A percentile compares a stretch with the other conserved stretches of the same genome.
These are phyloP conservation scores for Meghimatium bilineatum DNA, from an alignment of 2,888 invertebrate genomes.

Conservation along the genomic window DNA sequence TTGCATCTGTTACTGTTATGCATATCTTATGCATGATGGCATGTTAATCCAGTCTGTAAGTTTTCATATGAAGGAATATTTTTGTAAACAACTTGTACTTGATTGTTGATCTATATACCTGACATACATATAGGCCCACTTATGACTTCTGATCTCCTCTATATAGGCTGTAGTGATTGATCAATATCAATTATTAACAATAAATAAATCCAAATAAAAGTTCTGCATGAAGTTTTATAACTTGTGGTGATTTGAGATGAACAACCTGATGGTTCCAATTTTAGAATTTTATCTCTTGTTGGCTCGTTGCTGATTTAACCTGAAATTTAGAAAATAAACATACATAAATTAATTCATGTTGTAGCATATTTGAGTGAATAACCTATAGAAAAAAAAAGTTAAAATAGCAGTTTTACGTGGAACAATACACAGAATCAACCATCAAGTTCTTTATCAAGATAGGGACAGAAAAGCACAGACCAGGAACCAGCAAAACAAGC, in stretches of 20 bases:
- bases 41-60: no score
- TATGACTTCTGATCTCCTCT: not conserved
- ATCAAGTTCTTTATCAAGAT: no score
- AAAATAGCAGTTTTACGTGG: no score
- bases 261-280: not conserved
- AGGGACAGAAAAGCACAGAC: no score
- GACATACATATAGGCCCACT: not conserved
- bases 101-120: not conserved
- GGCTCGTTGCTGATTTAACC: slow-evolving; percentile 58
- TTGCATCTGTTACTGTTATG: no score
- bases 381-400: no score
- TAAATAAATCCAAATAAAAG: not conserved
- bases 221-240: not conserved
- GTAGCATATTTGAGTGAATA: not conserved
- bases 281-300: slow-evolving; percentile 50
- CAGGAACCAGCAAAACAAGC: no score
- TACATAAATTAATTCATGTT: no score
- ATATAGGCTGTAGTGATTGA: not conserved
- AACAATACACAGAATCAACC: no score
- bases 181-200: not conserved
- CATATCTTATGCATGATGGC: no score
- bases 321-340: slow-evolving; percentile 48
- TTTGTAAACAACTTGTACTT: not conserved
- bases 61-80: not conserved
- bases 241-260: not conserved